Evolutionary conservation across 2,113 vertebrate genomes (phyloP).

Genomic region (Leptobrachium leishanense): DNA sequence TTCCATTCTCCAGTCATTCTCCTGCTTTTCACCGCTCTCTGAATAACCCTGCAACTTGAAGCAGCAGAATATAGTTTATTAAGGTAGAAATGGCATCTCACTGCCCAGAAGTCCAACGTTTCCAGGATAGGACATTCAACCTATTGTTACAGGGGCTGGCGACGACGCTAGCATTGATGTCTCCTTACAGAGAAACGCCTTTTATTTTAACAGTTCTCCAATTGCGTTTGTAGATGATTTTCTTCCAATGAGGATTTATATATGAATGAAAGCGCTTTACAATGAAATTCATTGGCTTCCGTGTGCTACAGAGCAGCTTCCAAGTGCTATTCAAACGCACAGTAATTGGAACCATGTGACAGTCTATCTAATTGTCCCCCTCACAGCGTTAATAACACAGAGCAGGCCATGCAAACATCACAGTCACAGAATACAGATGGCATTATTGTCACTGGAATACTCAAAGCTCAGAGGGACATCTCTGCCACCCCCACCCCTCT

Average conservation of each 20-base stretch:
- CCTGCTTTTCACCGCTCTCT: no score
- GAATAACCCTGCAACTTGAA: no score
- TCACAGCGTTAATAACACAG: conserved; percentile 12
- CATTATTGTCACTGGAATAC: conserved; percentile 14
- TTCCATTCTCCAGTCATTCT: no score
- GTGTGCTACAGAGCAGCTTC: neutral
- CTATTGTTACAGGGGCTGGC: neutral
- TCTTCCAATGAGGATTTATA: neutral
- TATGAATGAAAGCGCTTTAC: neutral
- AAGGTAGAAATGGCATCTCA: no score
- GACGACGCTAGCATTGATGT: neutral
- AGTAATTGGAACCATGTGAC: neutral
- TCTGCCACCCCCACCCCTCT: conserved; percentile 10
- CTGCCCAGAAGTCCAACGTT: no score
- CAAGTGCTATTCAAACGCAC: neutral
- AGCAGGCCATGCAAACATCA: neutral
- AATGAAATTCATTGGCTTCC: no score
- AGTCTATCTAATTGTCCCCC: neutral
- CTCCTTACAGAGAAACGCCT: neutral
- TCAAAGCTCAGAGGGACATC: conserved; percentile 10
- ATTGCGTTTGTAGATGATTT: neutral
- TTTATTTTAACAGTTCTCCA: neutral
- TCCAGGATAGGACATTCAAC: no score
- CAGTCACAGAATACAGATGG: conserved; percentile 9
- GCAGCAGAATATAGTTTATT: no score